Conservation (phyloP, 2,888 invertebrate genomes). For the Sinelater perroti region DNA sequence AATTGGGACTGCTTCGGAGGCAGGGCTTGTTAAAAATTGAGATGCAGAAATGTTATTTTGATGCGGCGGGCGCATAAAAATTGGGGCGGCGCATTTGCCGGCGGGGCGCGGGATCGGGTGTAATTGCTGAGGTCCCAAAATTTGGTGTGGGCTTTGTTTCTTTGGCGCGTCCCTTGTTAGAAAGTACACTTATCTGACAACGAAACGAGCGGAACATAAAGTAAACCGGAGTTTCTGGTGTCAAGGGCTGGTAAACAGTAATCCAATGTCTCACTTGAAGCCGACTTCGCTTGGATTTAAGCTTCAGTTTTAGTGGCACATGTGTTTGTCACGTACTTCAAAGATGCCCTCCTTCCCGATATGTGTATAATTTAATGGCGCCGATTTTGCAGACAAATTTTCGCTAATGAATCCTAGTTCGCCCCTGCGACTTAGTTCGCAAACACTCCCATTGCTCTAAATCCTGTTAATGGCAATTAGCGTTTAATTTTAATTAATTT, state of each 20-base stretch:
- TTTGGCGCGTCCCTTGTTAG: constrained; percentile 10
- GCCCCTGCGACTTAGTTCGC: constrained; percentile 21
- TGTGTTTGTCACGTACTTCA: constrained; percentile 46
- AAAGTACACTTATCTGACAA: constrained; percentile 27
- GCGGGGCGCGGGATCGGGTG: no score
- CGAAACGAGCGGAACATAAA: constrained; percentile 25
- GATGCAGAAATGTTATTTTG: background rate
- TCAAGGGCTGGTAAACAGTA: constrained; percentile 45
- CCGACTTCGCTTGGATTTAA: constrained; percentile 31
- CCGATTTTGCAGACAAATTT: constrained; percentile 23
- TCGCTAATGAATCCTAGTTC: constrained; percentile 30
- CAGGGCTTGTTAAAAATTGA: background rate
- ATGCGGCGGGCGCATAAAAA: no score
- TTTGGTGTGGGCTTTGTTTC: constrained; percentile 16
- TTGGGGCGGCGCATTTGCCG: no score
- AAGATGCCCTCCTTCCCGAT: constrained; percentile 28
- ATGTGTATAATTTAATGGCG: constrained; percentile 29
- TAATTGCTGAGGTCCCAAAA: no score
- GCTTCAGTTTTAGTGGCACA: constrained; percentile 36
- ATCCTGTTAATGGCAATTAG: constrained; percentile 27
- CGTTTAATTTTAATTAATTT: constrained; percentile 23
- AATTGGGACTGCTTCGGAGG: background rate
- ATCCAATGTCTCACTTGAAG: constrained; percentile 42
- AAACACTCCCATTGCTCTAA: constrained; percentile 11
- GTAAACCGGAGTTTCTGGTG: constrained; percentile 39